A percentile compares a stretch with the other conserved stretches of the same genome.
phyloP scores from a whole-genome alignment of 2,113 vertebrate genomes.

The Archocentrus centrarchus region DNA sequence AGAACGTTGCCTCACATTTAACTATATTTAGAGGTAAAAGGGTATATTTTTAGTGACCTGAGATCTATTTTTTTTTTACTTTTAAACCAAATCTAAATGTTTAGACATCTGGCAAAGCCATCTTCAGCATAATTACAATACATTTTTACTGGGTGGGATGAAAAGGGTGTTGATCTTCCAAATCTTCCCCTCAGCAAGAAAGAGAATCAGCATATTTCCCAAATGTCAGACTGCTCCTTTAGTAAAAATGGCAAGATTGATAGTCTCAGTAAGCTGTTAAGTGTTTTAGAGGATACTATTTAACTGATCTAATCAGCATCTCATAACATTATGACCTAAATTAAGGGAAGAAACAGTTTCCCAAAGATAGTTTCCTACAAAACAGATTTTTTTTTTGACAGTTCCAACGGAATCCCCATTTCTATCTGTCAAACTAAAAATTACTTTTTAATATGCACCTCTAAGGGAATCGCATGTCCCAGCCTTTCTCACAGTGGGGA shows the following conservation, averaged over 20 bases:
- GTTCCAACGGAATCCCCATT: not conserved
- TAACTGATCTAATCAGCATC: not conserved
- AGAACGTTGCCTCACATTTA: no score
- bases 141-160: not conserved
- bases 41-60: not conserved
- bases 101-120: not conserved
- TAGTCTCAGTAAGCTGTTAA: not conserved
- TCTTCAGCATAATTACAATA: not conserved
- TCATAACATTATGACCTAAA: slow-evolving; percentile 1
- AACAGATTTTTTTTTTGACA: not conserved
- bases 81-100: not conserved
- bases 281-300: not conserved
- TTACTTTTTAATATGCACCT: slow-evolving; percentile 24
- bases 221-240: not conserved
- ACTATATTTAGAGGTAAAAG: no score
- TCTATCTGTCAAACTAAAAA: slow-evolving; percentile 9
- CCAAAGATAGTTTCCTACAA: not conserved
- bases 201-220: slow-evolving; percentile 8
- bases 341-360: not conserved
- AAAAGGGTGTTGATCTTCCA: not conserved
- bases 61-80: no score
- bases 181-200: slow-evolving; percentile 4
- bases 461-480: slow-evolving; percentile 14
- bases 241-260: not conserved
- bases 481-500: slow-evolving; percentile 17